Conservation (phyloP, 2,888 invertebrate genomes). For the Tuberolachnus salignus region DNA sequence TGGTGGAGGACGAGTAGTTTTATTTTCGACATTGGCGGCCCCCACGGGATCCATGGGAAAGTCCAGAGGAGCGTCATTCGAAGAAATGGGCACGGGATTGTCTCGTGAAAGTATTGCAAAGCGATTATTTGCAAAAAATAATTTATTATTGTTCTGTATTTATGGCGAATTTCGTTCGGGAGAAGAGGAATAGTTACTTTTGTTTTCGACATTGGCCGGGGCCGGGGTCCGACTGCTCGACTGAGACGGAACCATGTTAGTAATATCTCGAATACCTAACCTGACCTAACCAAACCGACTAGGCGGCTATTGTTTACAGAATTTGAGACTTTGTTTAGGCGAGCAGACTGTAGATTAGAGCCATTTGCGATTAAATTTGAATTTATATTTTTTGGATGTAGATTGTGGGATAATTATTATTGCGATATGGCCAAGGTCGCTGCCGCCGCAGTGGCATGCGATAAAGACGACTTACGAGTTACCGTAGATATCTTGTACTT, state of each 20-base stretch:
- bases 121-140: conserved; percentile 10
- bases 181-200: not conserved
- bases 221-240: not conserved
- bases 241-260: not conserved
- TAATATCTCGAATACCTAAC: no score
- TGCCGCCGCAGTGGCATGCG: not conserved
- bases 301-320: not conserved
- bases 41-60: not conserved
- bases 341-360: not conserved
- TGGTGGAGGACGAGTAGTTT: not conserved
- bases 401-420: not conserved
- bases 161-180: not conserved
- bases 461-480: not conserved
- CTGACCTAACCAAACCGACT: no score
- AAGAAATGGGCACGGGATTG: not conserved
- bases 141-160: not conserved
- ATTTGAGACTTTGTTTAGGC: not conserved
- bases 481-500: no score
- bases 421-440: not conserved
- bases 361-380: not conserved
- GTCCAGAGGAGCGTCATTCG: not conserved
- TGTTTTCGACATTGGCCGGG: not conserved
- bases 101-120: conserved; percentile 6
- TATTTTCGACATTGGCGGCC: not conserved
- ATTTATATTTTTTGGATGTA: not conserved